Conservation (phyloP, 2,113 vertebrate species). For the Sturnira hondurensis region DNA sequence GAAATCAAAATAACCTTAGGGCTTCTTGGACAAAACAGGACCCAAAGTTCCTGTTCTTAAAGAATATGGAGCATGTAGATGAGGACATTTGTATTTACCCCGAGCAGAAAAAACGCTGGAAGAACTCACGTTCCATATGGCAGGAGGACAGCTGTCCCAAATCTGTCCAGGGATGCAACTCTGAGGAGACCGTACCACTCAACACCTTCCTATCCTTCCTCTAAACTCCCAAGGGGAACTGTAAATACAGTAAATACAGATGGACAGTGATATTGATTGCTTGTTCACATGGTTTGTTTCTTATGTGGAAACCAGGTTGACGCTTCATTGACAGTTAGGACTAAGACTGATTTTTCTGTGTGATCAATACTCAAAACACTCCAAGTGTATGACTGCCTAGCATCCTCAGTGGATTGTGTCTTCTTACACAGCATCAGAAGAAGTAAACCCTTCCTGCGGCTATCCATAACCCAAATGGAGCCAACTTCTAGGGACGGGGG, state of each 20-base stretch:
- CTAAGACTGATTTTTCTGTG: not conserved
- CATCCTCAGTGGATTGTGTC: too few species aligned
- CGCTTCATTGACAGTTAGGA: not conserved
- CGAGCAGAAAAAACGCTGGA: not conserved
- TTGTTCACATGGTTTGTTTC: not conserved
- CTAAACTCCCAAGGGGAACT: not conserved
- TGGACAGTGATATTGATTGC: not conserved
- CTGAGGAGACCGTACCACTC: not conserved
- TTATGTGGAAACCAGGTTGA: not conserved
- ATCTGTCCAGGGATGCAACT: not conserved
- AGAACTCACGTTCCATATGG: not conserved
- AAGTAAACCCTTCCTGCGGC: not conserved
- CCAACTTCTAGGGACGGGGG: not conserved
- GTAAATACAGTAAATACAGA: not conserved
- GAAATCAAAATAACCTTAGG: not conserved
- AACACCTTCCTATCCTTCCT: not conserved
- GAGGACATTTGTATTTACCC: not conserved
- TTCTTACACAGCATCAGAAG: not conserved
- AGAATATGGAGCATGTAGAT: not conserved
- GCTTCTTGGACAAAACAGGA: not conserved
- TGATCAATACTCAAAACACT: not conserved
- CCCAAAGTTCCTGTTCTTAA: not conserved
- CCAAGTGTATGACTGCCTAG: not conserved
- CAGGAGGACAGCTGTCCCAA: not conserved
- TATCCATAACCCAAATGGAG: not conserved